Evolutionary conservation across 2,113 vertebrate genomes (phyloP).

Genomic region (Sinocyclocheilus maitianheensis): DNA sequence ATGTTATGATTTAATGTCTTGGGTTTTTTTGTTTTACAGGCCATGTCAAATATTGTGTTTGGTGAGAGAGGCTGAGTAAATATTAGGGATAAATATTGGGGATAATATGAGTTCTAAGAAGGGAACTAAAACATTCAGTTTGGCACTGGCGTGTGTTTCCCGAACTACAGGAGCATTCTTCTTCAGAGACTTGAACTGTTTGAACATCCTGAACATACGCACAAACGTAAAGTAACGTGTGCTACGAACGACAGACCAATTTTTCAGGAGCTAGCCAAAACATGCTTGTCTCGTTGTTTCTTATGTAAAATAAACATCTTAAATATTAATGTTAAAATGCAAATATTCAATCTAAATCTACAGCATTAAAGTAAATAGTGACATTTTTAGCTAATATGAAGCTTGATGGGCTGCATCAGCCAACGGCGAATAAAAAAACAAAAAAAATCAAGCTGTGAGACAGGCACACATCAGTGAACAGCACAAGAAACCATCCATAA

Average conservation of each 20-base stretch:
- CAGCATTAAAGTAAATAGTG: background rate
- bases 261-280: constrained; percentile 29
- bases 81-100: constrained; percentile 52
- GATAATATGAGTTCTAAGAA: constrained; percentile 54
- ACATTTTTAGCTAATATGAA: background rate
- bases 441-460: background rate
- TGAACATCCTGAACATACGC: constrained; percentile 35
- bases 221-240: background rate
- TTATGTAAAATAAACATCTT: background rate
- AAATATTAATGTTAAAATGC: background rate
- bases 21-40: constrained; percentile 49
- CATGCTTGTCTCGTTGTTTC: background rate
- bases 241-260: background rate
- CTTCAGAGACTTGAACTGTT: constrained; percentile 42
- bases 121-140: constrained; percentile 64
- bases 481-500: no score
- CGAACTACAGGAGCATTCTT: constrained; percentile 54
- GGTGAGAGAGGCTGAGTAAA: constrained; percentile 55
- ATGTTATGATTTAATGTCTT: constrained; percentile 62
- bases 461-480: background rate
- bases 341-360: background rate
- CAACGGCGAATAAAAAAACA: background rate
- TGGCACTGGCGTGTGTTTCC: constrained; percentile 43
- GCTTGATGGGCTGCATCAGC: background rate
- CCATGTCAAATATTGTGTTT: constrained; percentile 73